phyloP scores from a whole-genome alignment of 2,797 vertebrate genomes.

The Erethizon dorsatum region DNA sequence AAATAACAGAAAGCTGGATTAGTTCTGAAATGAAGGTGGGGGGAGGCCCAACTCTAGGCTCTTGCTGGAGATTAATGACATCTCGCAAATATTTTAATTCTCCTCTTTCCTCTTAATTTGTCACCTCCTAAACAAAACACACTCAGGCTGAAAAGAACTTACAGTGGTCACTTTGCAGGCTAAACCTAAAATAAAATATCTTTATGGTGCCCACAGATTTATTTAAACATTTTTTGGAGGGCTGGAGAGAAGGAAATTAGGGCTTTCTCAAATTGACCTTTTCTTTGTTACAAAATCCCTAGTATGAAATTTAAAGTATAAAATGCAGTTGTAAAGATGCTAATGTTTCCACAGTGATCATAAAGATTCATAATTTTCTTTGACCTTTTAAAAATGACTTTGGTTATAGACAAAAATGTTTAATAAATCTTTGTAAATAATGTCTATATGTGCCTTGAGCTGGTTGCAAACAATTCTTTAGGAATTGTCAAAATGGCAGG shows the following conservation, averaged over 20 bases:
- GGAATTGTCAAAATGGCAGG: conserved; percentile 26
- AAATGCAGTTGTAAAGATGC: conserved; percentile 62
- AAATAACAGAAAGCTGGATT: conserved; percentile 87
- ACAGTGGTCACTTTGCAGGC: conserved; percentile 64
- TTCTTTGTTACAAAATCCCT: conserved; percentile 61
- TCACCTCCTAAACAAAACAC: conserved; percentile 78
- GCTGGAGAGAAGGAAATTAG: conserved; percentile 38
- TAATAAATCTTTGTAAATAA: conserved; percentile 44
- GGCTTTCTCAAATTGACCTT: conserved; percentile 49
- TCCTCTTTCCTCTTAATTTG: conserved; percentile 79
- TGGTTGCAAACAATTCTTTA: conserved; percentile 54
- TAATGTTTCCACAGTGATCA: conserved; percentile 46
- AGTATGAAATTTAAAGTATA: conserved; percentile 55
- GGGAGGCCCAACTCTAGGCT: conserved; percentile 77
- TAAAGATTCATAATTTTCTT: conserved; percentile 66
- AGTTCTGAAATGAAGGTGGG: conserved; percentile 80
- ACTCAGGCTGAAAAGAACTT: conserved; percentile 68
- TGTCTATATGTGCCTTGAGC: neutral
- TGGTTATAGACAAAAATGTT: conserved; percentile 25
- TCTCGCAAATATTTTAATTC: conserved; percentile 83
- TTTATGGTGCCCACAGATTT: conserved; percentile 58
- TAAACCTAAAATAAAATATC: conserved; percentile 65
- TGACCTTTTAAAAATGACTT: conserved; percentile 61
- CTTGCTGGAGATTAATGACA: conserved; percentile 86
- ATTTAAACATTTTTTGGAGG: conserved; percentile 68